Base-by-base conservation (phyloP, 2,113 vertebrate species). In the Menidia beryllina region DNA sequence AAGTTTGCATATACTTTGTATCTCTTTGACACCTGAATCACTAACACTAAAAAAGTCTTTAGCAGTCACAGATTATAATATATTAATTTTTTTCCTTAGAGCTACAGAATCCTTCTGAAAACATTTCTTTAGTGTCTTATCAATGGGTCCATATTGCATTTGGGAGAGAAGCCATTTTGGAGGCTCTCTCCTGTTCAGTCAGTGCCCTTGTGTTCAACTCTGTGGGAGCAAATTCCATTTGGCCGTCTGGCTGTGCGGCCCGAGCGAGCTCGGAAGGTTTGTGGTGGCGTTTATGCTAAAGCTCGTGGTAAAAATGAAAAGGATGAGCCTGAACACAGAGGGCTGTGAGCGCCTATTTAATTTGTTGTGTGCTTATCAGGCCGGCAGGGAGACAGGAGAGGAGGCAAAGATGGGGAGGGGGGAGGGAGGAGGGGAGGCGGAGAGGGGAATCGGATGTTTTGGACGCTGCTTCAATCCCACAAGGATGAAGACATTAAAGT, bases 401-500 rank as follows among this genome's bases (percentile, higher is more conserved):
- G 39, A 38, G 43, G 61, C n/a, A 24, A 36, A 25, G 3, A 19
- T 26, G 56, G 56, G 43, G 20, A 3, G 48, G 38, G 45, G 19
- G 41, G 49, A 52, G 20, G 27, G 61, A 60, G 34, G 7, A 47
- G 47, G 19, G 23, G 52, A 55, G 21, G 48, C 26, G 48, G 51
- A 63, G 34, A 54, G 69, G 69, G 65, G 50, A 79, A 55, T 61
- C 17, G 49, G 68, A 36, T 49, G 51, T 60, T 84, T 87, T 85
- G 85, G 88, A 82, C 55, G 62, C 69, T 26, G 41, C 87, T 80
- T 86, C 69, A 74, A 26, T 71, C 71, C 84, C 52, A 71, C 15
- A 38, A 89, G 83, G 84, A 89, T 88, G 82, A 88, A 86, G 82
- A 82, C 73, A 82, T 92, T 93, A 86, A 82, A 86, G 72, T 84